Conservation (phyloP, 2,113 vertebrate genomes). For the Chunga burmeisteri region DNA sequence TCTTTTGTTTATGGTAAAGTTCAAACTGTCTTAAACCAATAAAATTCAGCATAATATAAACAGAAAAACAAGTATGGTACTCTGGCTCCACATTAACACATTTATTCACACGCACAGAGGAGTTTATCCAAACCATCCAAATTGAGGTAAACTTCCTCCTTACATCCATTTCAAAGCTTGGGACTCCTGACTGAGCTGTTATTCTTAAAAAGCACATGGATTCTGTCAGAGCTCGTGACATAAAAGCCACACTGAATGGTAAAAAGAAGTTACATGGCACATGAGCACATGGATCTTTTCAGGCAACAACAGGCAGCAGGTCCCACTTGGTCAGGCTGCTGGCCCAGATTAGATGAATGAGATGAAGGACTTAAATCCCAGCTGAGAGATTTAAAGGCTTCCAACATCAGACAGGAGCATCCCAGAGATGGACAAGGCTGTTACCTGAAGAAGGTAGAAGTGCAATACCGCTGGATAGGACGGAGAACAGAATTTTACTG, state of each 20-base stretch:
- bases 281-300: neutral
- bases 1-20: neutral
- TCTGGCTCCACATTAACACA: neutral
- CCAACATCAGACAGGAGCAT: neutral
- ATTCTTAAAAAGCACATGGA: neutral
- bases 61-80: neutral
- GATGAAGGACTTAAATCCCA: neutral
- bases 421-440: neutral
- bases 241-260: neutral
- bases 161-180: neutral
- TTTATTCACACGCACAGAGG: neutral
- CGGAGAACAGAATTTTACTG: neutral
- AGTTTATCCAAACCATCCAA: neutral
- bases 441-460: neutral
- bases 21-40: neutral
- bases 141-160: neutral
- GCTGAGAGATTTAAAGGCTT: neutral
- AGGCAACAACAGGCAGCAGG: neutral
- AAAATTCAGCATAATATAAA: neutral
- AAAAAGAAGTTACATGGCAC: rapidly evolving
- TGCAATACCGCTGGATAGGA: neutral
- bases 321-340: neutral
- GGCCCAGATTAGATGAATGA: neutral
- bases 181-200: neutral
- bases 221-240: neutral